A percentile compares a stretch with the other conserved stretches of the same genome.
phyloP scores from a whole-genome alignment of 2,888 invertebrate genomes.

The Drosophila niveifrons region DNA sequence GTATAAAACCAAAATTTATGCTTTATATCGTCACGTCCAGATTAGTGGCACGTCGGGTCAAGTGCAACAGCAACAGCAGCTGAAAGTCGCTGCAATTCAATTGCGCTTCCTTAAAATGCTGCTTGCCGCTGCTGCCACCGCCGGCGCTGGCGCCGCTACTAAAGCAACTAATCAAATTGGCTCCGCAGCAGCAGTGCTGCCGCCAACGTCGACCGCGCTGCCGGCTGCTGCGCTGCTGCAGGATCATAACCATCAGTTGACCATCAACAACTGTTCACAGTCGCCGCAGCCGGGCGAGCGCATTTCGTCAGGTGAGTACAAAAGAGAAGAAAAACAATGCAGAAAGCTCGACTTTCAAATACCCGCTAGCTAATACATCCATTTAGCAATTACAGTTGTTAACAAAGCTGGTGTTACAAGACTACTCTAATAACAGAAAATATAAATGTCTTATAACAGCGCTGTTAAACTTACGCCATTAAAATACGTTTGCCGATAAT shows the following conservation, averaged over 20 bases:
- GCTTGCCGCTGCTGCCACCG: slow-evolving; percentile 76
- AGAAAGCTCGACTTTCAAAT: no score
- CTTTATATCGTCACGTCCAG: slow-evolving; percentile 78
- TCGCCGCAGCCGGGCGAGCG: slow-evolving; percentile 56
- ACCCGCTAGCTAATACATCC: no score
- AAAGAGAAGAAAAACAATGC: no score
- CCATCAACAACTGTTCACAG: slow-evolving; percentile 49
- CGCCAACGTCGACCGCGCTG: slow-evolving; percentile 41
- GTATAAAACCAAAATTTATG: slow-evolving; percentile 82
- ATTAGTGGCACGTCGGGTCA: slow-evolving; percentile 78
- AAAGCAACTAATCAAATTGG: slow-evolving; percentile 51
- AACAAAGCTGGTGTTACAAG: no score
- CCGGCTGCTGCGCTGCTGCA: slow-evolving; percentile 48
- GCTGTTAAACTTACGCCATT: no score
- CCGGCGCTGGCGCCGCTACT: slow-evolving; percentile 42
- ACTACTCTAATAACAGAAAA: no score
- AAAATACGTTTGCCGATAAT: no score
- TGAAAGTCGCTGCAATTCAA: slow-evolving; percentile 72
- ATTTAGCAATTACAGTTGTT: no score
- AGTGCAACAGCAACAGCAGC: slow-evolving; percentile 82
- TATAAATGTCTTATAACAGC: no score
- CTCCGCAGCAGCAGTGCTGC: slow-evolving; percentile 43
- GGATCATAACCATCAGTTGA: slow-evolving; percentile 64
- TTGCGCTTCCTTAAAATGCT: slow-evolving; percentile 77
- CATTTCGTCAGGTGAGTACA: slow-evolving; percentile 68